These are phyloP conservation scores for Ichneumoninae sp. DNA, from an alignment of 2,888 invertebrate genomes.

Conservation along the genomic window DNA sequence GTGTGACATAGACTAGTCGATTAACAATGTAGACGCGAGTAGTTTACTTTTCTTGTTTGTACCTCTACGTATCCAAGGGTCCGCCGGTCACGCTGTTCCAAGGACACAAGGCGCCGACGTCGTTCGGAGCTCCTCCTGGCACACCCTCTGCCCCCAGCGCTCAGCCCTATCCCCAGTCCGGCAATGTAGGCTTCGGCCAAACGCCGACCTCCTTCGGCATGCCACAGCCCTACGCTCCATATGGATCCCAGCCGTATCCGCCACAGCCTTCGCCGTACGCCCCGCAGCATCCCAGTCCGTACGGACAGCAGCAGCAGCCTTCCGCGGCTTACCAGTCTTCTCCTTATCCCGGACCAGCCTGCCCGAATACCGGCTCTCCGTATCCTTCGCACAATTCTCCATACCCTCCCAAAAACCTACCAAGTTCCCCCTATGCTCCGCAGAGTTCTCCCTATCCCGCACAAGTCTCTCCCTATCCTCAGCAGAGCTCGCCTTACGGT, in stretches of 20 bases:
- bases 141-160: constrained; percentile 79
- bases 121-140: constrained; percentile 81
- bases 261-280: constrained; percentile 17
- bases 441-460: constrained; percentile 78
- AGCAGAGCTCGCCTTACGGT: constrained; percentile 56
- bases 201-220: constrained; percentile 77
- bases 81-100: constrained; percentile 78
- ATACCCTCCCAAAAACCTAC: constrained; percentile 63
- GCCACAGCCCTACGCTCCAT: constrained; percentile 77
- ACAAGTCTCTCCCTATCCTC: constrained; percentile 66
- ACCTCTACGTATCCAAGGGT: constrained; percentile 74
- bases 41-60: constrained; percentile 60
- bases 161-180: constrained; percentile 72
- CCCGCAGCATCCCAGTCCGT: constrained; percentile 64
- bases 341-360: constrained; percentile 71
- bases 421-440: constrained; percentile 39
- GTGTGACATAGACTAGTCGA: constrained; percentile 10
- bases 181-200: constrained; percentile 72
- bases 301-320: constrained; percentile 47
- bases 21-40: constrained; percentile 31
- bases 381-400: constrained; percentile 71
- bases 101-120: constrained; percentile 79
- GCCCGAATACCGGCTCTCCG: constrained; percentile 63
- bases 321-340: constrained; percentile 10
- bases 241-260: constrained; percentile 56